A percentile compares a stretch with the other conserved stretches of the same genome.
phyloP scores from a whole-genome alignment of 2,113 vertebrate species.

The Scomber colias region DNA sequence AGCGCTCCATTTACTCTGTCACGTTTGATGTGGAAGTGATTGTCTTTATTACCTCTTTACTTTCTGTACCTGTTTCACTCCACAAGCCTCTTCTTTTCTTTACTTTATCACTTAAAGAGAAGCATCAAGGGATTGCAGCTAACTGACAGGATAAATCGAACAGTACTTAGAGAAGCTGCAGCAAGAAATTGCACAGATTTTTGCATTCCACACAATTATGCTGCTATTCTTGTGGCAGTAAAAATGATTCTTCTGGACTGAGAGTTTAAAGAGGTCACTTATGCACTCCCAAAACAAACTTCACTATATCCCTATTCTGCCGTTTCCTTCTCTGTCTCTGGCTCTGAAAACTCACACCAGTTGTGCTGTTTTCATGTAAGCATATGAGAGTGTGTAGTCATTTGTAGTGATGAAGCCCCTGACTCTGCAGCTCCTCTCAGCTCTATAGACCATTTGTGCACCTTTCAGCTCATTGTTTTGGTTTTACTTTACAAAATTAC shows the following conservation, averaged over 20 bases:
- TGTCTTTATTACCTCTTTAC: conserved; percentile 28
- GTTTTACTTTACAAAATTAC: no score
- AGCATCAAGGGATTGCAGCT: conserved; percentile 31
- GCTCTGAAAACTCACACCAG: conserved; percentile 17
- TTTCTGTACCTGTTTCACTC: conserved; percentile 38
- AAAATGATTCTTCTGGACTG: conserved; percentile 62
- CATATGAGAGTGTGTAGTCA: background rate
- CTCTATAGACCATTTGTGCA: no score
- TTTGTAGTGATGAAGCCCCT: no score
- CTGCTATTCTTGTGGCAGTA: conserved; percentile 66
- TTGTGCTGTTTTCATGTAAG: background rate
- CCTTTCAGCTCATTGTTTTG: no score
- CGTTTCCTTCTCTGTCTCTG: background rate
- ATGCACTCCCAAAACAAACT: conserved; percentile 45
- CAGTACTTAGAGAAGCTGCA: conserved; percentile 33
- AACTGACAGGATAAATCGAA: conserved; percentile 60
- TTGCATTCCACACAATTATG: conserved; percentile 64
- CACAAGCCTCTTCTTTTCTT: conserved; percentile 32
- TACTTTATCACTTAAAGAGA: conserved; percentile 36
- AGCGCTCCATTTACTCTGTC: conserved; percentile 36
- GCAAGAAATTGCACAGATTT: conserved; percentile 36
- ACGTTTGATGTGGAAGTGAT: conserved; percentile 34
- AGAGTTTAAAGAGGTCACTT: conserved; percentile 56
- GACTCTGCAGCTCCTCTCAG: no score
- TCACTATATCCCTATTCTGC: background rate